A percentile compares a stretch with the other conserved stretches of the same genome.
Conservation (phyloP, 2,113 vertebrate genomes). For the Brachyhypopomus gauderio region DNA sequence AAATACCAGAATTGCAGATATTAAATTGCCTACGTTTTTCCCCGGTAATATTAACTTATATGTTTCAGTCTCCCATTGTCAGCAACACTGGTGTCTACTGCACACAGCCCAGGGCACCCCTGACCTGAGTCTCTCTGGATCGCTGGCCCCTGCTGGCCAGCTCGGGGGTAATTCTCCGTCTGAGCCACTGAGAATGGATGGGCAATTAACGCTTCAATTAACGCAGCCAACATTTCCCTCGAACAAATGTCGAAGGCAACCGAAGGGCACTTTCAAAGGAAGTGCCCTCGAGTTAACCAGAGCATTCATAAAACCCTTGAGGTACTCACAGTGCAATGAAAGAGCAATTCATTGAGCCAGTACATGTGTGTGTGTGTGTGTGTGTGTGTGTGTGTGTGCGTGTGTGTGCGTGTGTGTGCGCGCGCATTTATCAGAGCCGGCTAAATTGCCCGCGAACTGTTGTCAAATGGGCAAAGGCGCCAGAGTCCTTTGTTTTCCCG, state of each 20-base stretch:
- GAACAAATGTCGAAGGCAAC: constrained; percentile 67
- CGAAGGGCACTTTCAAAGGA: constrained; percentile 71
- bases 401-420: constrained; percentile 12
- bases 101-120: too few relatives aligned
- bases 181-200: constrained; percentile 44
- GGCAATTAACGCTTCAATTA: constrained; percentile 75
- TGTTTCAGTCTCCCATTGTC: too few relatives aligned
- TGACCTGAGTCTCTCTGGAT: too few relatives aligned
- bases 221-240: constrained; percentile 67
- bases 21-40: too few relatives aligned
- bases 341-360: constrained; percentile 61
- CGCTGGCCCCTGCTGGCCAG: not conserved
- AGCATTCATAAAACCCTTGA: constrained; percentile 61
- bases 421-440: constrained; percentile 53
- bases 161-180: not conserved
- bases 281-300: constrained; percentile 66
- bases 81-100: too few relatives aligned
- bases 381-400: constrained; percentile 10
- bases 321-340: constrained; percentile 53
- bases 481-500: constrained; percentile 26
- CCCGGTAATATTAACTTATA: too few relatives aligned
- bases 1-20: too few relatives aligned
- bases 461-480: constrained; percentile 49
- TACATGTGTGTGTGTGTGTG: constrained; percentile 7
- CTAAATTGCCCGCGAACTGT: constrained; percentile 59